Conservation (phyloP, 2,113 vertebrate species). For the Rousettus leschenaultii region DNA sequence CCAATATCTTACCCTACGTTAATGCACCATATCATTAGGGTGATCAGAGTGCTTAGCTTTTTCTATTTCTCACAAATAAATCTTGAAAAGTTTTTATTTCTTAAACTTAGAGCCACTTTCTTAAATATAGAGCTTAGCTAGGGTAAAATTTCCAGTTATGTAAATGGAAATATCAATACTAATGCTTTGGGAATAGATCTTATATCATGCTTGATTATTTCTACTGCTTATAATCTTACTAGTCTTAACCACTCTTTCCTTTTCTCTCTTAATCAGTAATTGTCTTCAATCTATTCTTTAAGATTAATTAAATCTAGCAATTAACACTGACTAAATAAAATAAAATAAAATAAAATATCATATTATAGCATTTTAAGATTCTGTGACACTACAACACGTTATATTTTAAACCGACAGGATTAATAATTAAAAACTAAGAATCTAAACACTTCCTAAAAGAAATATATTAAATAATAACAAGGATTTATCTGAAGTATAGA, state of each 20-base stretch:
- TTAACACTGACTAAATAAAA: neutral
- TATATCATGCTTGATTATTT: neutral
- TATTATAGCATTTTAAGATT: neutral
- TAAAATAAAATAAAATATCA: neutral
- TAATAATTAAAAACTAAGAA: neutral
- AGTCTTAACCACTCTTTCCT: neutral
- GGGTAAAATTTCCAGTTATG: neutral
- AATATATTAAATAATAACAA: neutral
- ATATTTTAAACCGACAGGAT: neutral
- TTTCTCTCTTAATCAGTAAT: neutral
- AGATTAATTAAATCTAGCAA: neutral
- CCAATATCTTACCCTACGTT: no score
- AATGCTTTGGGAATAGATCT: neutral
- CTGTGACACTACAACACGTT: neutral
- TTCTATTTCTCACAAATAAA: neutral
- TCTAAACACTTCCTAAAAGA: neutral
- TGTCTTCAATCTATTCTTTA: neutral
- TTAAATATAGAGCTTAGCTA: neutral
- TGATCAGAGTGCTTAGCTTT: neutral
- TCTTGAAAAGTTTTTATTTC: neutral
- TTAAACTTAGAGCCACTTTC: neutral
- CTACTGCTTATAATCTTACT: neutral
- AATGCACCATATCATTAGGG: rapidly evolving
- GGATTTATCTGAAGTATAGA: neutral
- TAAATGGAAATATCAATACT: neutral